A percentile compares a stretch with the other conserved stretches of the same genome.
These are phyloP conservation scores for Eudyptes chrysolophus DNA, from an alignment of 2,113 vertebrate species.

Conservation along the genomic window DNA sequence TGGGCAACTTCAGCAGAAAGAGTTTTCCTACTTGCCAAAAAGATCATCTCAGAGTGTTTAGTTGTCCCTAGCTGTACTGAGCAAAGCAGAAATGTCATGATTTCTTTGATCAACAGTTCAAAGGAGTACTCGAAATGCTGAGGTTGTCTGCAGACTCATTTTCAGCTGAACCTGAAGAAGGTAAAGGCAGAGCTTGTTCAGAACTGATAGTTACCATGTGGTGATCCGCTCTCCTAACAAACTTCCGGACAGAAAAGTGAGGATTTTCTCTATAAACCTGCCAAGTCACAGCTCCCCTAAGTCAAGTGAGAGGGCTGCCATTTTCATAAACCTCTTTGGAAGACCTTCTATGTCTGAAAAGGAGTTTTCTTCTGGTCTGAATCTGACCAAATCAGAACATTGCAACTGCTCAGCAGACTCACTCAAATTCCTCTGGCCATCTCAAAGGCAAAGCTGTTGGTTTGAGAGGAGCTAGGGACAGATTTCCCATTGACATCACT, in stretches of 20 bases:
- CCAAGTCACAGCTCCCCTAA: neutral
- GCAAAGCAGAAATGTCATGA: neutral
- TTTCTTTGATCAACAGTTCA: conserved; percentile 34
- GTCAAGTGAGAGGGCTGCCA: neutral
- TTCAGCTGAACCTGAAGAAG: neutral
- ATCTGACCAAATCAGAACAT: neutral
- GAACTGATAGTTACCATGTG: neutral
- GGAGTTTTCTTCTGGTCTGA: neutral
- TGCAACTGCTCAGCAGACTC: neutral
- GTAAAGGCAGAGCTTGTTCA: neutral
- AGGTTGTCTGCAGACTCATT: neutral
- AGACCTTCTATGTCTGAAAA: neutral
- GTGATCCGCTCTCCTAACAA: neutral
- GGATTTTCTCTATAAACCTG: neutral
- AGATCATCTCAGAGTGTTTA: conserved; percentile 36
- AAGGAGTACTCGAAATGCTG: neutral
- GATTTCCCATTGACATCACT: conserved; percentile 10
- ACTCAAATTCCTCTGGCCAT: neutral
- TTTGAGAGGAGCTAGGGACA: conserved; percentile 8
- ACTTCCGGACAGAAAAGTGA: neutral
- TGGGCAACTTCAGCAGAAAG: conserved; percentile 37
- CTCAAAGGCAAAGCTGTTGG: neutral
- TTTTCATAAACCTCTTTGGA: neutral
- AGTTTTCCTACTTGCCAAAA: conserved; percentile 22
- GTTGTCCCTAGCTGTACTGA: neutral